Percentiles rank a stretch among this genome's conserved stretches.
Conservation (phyloP, 2,797 vertebrate genomes). For the Tympanoctomys barrerae region DNA sequence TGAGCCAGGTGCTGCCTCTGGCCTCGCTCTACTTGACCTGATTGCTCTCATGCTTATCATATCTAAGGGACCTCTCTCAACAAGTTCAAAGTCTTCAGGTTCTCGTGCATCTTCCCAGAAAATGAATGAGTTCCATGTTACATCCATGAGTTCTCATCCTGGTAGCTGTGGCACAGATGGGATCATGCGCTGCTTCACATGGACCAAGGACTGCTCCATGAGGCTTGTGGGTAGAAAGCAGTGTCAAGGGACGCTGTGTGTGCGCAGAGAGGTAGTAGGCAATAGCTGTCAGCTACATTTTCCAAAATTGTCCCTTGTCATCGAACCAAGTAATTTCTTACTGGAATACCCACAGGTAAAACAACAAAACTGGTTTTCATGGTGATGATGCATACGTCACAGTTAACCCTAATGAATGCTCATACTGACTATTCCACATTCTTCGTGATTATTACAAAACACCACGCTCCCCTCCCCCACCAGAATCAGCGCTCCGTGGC, state of each 20-base stretch:
- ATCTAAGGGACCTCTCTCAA: neutral
- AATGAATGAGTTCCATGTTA: neutral
- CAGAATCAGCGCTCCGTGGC: neutral
- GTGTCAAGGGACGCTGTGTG: neutral
- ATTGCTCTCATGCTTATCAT: neutral
- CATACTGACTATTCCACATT: neutral
- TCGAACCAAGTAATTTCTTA: slow-evolving; percentile 36
- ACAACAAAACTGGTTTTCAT: neutral
- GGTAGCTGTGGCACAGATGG: neutral
- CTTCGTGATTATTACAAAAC: neutral
- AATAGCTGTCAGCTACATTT: neutral
- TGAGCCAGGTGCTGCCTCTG: neutral
- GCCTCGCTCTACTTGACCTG: neutral
- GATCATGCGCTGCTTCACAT: neutral
- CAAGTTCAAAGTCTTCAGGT: slow-evolving; percentile 25
- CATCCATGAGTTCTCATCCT: neutral
- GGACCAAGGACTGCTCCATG: neutral
- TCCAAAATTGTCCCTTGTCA: slow-evolving; percentile 16
- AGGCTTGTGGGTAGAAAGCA: neutral
- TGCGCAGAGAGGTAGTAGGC: neutral
- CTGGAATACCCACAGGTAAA: slow-evolving; percentile 4
- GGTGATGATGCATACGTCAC: neutral
- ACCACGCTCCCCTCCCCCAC: neutral
- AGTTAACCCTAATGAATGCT: slow-evolving; percentile 42
- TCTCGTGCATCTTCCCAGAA: neutral